These are phyloP conservation scores for Orcinus orca DNA, from an alignment of 2,113 vertebrate genomes.

Conservation along the genomic window DNA sequence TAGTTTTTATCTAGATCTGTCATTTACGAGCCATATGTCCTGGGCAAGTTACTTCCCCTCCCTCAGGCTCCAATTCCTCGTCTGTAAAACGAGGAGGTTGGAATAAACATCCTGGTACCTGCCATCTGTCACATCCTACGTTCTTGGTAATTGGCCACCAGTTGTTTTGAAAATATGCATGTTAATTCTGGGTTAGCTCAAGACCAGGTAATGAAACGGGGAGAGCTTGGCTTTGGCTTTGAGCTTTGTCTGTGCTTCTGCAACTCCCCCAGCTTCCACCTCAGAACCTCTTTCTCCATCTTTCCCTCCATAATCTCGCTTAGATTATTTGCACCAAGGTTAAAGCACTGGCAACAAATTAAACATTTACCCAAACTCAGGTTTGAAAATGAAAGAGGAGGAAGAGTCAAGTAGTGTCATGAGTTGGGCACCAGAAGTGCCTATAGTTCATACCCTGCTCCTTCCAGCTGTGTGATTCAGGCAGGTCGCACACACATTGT, in stretches of 20 bases:
- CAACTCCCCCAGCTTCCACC: rapidly evolving
- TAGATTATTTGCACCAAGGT: not conserved
- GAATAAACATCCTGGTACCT: not conserved
- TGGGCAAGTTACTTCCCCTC: not conserved
- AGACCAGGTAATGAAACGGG: not conserved
- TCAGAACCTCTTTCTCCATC: not conserved
- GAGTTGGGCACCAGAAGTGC: too few relatives aligned
- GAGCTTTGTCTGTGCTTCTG: not conserved
- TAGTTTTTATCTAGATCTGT: not conserved
- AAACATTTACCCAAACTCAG: not conserved
- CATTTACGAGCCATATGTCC: not conserved
- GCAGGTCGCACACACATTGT: rapidly evolving
- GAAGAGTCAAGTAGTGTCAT: rapidly evolving
- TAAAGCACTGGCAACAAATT: not conserved
- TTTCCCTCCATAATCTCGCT: not conserved
- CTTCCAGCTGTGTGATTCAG: not conserved
- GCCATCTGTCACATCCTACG: conserved; percentile 4
- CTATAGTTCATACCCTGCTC: not conserved
- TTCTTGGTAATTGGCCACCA: not conserved
- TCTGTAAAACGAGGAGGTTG: not conserved
- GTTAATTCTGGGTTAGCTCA: not conserved
- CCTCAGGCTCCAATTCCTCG: not conserved
- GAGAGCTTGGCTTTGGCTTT: not conserved
- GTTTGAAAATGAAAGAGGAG: not conserved
- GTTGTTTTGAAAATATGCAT: not conserved